Evolutionary conservation across 2,797 vertebrate genomes (phyloP).

Genomic region (Alcedo quadribrachys): DNA sequence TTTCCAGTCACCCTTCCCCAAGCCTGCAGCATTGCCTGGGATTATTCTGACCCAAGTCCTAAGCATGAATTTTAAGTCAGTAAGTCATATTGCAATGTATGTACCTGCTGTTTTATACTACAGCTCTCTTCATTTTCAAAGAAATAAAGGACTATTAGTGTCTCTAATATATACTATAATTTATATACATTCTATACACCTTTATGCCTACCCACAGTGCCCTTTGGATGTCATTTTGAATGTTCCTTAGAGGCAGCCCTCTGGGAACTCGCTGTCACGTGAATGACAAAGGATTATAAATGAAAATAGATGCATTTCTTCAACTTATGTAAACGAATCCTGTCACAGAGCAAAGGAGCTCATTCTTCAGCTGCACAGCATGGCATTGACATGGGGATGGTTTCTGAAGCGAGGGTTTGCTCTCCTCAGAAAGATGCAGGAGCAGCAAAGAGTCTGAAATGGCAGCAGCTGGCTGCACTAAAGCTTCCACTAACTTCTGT

Average conservation of each 20-base stretch:
- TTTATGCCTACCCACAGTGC: not conserved
- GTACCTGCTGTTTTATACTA: not conserved
- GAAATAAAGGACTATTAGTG: not conserved
- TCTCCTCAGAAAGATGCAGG: not conserved
- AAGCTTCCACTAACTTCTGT: not conserved
- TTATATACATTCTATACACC: not conserved
- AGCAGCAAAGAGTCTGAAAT: not conserved
- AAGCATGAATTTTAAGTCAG: not conserved
- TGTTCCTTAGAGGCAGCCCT: not conserved
- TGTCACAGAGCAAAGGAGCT: not conserved
- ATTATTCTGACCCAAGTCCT: not conserved
- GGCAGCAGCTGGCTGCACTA: not conserved
- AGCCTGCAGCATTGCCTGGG: not conserved
- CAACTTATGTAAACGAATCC: not conserved
- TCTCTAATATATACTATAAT: not conserved
- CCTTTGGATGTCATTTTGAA: not conserved
- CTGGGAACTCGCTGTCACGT: not conserved
- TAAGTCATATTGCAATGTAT: not conserved
- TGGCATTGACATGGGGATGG: accelerated
- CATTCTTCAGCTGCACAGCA: not conserved
- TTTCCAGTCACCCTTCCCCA: not conserved
- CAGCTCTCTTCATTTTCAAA: not conserved
- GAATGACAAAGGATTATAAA: not conserved
- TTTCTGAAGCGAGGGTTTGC: not conserved
- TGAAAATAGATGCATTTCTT: not conserved